Evolutionary conservation across 2,113 vertebrate genomes (phyloP), one percentile per base, ranked within the genome.

Genomic region (Acrocephalus kingi): DNA sequence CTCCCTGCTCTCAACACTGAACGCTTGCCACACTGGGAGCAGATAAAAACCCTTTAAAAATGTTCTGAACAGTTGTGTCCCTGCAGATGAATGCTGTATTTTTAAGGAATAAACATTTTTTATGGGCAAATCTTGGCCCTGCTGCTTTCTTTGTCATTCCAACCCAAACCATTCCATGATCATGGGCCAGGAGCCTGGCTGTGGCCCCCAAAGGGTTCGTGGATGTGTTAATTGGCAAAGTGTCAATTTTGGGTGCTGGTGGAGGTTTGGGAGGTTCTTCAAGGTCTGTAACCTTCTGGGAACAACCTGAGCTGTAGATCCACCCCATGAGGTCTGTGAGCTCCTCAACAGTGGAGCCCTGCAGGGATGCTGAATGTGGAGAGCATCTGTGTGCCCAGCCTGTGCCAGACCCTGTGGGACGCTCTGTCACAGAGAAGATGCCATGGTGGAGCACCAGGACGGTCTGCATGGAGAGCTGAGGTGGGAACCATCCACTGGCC

Each of bases 41-140:
- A 55, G 69, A 31, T 72, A 71, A 52, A 91, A 84, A 80, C 43
- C 39, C 75, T 81, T 96, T 72, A 27, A 33, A 86, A 78, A 78
- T 39, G 23, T 78, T 84, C 91, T 82, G 91, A 71, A 69, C 64
- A 33, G 82, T 28, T 87, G 84, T 74, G 89, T 95, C 68, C 35
- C 89, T 86, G 90, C 86, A 91, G 91, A 84, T 88, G 63, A 93
- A 95, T 21, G 5, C 95, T 98, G 95, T 97, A 96, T 98, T 98
- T 98, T 98, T 97, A 80, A 95, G 96, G 96, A 97, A 97, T 97
- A 96, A 97, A 97, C 69, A 7, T 43, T 93, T 97, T 97, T 93
- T 89, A 97, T 91, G 95, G 77, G 76, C 90, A 74, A 39, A 21
- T 77, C 83, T 84, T 76, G 89, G 82, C 49, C 23, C 21, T 63